Evolutionary conservation across 2,888 invertebrate genomes (phyloP).

Genomic region (Melieria omissa): DNA sequence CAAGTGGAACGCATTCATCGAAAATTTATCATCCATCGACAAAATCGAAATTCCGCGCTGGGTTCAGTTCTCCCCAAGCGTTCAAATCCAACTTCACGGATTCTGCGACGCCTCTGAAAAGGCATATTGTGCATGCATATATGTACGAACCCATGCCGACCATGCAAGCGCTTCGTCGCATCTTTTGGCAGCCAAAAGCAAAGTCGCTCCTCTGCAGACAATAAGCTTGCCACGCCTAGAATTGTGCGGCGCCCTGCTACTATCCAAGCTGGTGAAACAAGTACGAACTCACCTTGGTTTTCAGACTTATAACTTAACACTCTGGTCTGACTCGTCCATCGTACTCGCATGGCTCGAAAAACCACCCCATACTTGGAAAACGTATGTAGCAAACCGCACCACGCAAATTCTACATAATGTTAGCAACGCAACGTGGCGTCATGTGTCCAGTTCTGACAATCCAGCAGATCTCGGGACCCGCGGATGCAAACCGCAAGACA

Average conservation of each 20-base stretch:
- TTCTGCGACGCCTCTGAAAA: no score
- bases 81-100: no score
- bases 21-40: no score
- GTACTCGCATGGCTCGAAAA: constrained; percentile 14
- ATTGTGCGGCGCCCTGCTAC: constrained; percentile 17
- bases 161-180: constrained; percentile 1
- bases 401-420: neutral
- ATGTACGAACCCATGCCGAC: no score
- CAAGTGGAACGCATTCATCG: no score
- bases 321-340: constrained; percentile 11
- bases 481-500: constrained; percentile 18
- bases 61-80: no score
- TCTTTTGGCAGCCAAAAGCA: constrained; percentile 30
- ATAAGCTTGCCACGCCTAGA: constrained; percentile 20
- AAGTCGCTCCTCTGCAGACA: constrained; percentile 27
- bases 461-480: constrained; percentile 31
- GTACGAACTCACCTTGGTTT: neutral
- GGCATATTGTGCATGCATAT: no score
- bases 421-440: constrained; percentile 16
- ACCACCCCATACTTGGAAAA: constrained; percentile 6
- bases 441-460: constrained; percentile 20
- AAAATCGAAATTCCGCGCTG: no score
- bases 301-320: neutral
- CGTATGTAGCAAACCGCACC: constrained; percentile 3
- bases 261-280: constrained; percentile 16